phyloP scores from a whole-genome alignment of 1,140 invertebrate genomes.

The Bombyx mandarina region DNA sequence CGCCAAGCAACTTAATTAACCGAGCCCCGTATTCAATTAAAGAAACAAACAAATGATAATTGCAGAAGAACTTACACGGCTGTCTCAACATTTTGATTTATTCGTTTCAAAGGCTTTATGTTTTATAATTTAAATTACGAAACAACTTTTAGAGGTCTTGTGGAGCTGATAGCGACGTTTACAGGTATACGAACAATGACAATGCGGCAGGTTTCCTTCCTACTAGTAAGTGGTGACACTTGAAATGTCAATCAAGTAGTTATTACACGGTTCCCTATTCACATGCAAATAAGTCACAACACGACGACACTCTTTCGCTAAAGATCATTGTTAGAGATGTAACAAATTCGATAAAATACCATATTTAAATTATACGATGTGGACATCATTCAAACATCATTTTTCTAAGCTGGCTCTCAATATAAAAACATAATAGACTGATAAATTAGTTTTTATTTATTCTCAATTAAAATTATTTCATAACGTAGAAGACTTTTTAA shows the following conservation, averaged over 20 bases:
- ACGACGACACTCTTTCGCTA: slow-evolving; percentile 10
- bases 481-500: too few species aligned
- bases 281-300: slow-evolving; percentile 23
- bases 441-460: too few species aligned
- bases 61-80: slow-evolving; percentile 1
- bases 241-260: slow-evolving; percentile 18
- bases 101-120: too few species aligned
- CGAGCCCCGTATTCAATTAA: slow-evolving; percentile 46
- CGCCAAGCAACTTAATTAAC: slow-evolving; percentile 49
- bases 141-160: too few species aligned
- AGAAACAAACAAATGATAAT: slow-evolving; percentile 27
- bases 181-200: background rate
- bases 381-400: too few species aligned
- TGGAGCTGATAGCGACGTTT: too few species aligned
- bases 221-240: slow-evolving; percentile 10
- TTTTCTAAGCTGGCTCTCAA: too few species aligned
- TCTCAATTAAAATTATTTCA: too few species aligned
- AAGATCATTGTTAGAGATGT: too few species aligned
- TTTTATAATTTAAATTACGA: too few species aligned
- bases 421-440: too few species aligned
- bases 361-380: slow-evolving; percentile 9
- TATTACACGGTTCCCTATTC: slow-evolving; percentile 16
- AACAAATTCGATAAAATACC: too few species aligned
- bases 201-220: slow-evolving; percentile 7
- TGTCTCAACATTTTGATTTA: background rate